A percentile compares a stretch with the other conserved stretches of the same genome.
Conservation (phyloP, 1,140 invertebrate species). For the Galendromus occidentalis region DNA sequence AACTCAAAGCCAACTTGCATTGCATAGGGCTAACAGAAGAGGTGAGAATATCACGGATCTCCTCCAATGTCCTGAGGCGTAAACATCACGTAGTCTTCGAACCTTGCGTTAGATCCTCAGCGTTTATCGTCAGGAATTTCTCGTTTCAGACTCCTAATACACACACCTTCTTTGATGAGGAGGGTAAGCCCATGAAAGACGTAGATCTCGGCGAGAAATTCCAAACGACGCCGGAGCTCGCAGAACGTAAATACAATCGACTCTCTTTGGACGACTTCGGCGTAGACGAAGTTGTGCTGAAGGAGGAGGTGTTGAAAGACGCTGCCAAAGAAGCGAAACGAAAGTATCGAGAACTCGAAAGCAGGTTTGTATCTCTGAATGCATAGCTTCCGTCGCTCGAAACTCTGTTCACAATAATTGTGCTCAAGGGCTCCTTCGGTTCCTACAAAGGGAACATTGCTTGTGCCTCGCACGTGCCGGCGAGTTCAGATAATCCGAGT, state of each 20-base stretch:
- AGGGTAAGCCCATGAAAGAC: conserved; percentile 49
- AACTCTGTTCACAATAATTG: too few species aligned
- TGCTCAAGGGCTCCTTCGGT: too few species aligned
- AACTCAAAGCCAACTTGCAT: conserved; percentile 58
- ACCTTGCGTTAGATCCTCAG: too few species aligned
- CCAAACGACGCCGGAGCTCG: conserved; percentile 47
- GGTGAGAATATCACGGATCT: conserved; percentile 49
- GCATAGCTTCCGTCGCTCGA: too few species aligned
- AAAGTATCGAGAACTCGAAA: not conserved
- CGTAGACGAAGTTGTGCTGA: conserved; percentile 41
- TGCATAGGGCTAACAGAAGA: conserved; percentile 47
- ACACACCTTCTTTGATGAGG: conserved; percentile 40
- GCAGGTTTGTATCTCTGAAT: not conserved
- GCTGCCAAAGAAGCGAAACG: conserved; percentile 7
- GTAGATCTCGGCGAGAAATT: conserved; percentile 43
- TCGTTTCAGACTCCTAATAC: conserved; percentile 25
- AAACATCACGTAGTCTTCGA: not conserved
- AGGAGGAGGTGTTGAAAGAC: conserved; percentile 50
- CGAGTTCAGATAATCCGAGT: too few species aligned
- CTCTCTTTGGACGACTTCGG: conserved; percentile 33
- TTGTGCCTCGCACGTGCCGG: too few species aligned
- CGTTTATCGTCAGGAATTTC: conserved; percentile 5
- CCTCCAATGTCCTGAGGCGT: conserved; percentile 50
- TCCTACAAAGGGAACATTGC: too few species aligned
- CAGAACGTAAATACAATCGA: conserved; percentile 46